phyloP scores from a whole-genome alignment of 2,113 vertebrate species.

The Odontesthes bonariensis region DNA sequence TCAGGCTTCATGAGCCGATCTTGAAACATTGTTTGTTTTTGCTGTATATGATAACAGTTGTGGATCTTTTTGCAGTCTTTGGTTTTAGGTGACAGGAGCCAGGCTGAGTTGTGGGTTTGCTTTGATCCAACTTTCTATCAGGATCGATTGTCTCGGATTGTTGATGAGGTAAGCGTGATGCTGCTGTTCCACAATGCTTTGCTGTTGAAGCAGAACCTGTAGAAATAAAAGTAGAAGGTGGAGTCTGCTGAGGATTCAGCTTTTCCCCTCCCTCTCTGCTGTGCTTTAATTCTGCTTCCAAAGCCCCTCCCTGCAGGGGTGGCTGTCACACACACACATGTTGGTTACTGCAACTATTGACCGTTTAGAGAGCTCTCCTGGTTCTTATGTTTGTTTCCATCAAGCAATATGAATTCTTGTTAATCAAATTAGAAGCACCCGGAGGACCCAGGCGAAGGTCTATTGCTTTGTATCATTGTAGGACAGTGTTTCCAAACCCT shows the following conservation, averaged over 20 bases:
- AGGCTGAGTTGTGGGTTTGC: conserved; percentile 80
- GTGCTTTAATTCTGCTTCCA: too few relatives aligned
- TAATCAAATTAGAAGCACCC: too few relatives aligned
- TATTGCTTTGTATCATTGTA: too few relatives aligned
- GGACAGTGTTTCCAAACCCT: too few relatives aligned
- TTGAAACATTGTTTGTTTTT: neutral
- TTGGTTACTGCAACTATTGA: too few relatives aligned
- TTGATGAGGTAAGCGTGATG: conserved; percentile 71
- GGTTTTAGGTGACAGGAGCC: conserved; percentile 72
- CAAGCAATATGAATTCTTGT: too few relatives aligned
- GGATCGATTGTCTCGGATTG: conserved; percentile 70
- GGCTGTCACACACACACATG: too few relatives aligned
- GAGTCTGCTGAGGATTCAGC: neutral
- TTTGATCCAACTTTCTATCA: conserved; percentile 84
- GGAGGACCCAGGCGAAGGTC: too few relatives aligned
- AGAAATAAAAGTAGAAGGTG: neutral
- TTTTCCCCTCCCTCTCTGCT: too few relatives aligned
- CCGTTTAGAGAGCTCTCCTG: too few relatives aligned
- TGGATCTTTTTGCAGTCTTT: conserved; percentile 76
- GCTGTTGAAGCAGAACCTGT: neutral
- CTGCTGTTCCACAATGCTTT: neutral
- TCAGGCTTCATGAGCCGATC: neutral
- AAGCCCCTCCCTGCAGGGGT: neutral
- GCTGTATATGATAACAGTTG: neutral
- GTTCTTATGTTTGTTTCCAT: too few relatives aligned